These are phyloP conservation scores for Automeris io DNA, from an alignment of 2,888 invertebrate species.

Conservation along the genomic window DNA sequence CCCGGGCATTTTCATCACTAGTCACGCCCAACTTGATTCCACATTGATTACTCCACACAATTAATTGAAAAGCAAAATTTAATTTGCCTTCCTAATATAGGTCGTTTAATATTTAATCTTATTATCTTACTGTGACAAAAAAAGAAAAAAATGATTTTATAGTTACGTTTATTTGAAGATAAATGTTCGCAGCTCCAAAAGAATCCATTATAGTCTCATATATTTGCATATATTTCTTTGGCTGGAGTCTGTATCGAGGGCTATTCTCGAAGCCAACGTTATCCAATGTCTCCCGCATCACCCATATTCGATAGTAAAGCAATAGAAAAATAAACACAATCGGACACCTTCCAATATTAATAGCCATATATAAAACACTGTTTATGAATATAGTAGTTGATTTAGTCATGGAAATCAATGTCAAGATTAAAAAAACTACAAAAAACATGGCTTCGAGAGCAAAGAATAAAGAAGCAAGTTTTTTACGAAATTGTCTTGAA, in stretches of 20 bases:
- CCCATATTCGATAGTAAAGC: neutral
- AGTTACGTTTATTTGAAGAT: neutral
- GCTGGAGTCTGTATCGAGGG: conserved; percentile 9
- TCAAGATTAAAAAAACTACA: neutral
- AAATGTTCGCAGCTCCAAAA: neutral
- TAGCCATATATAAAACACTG: neutral
- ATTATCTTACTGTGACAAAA: too few species aligned
- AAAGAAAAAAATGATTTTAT: neutral
- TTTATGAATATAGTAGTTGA: neutral
- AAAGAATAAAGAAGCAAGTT: neutral
- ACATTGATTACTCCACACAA: too few species aligned
- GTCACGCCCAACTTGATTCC: too few species aligned
- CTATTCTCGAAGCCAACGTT: conserved; percentile 7
- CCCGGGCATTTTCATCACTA: too few species aligned
- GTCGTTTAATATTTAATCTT: too few species aligned
- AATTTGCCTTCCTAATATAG: too few species aligned
- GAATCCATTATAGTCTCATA: conserved; percentile 12
- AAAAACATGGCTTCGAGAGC: neutral
- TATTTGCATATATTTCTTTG: conserved; percentile 19
- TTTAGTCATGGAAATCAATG: neutral
- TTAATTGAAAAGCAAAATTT: too few species aligned
- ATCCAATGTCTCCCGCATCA: neutral
- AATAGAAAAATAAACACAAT: neutral
- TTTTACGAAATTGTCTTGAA: neutral
- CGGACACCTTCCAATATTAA: neutral